These are phyloP conservation scores for Salpingus planirostris DNA, from an alignment of 2,888 invertebrate species.

Conservation along the genomic window DNA sequence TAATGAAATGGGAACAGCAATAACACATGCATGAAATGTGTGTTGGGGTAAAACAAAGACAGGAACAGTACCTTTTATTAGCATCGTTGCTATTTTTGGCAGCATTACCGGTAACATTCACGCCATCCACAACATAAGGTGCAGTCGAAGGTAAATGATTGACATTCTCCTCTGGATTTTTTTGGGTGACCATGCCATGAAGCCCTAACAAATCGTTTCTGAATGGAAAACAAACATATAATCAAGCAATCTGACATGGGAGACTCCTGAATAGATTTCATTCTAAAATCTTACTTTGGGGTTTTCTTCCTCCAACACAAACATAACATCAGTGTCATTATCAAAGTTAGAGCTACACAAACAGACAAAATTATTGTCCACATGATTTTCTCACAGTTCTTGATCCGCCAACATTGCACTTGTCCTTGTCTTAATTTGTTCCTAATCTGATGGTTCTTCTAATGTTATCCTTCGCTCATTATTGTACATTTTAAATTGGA, in stretches of 20 bases:
- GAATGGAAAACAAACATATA: slow-evolving; percentile 21
- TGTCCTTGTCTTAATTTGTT: background rate
- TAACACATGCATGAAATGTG: too few relatives aligned
- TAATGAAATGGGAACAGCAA: background rate
- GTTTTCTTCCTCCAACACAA: slow-evolving; percentile 38
- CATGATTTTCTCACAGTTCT: slow-evolving; percentile 4
- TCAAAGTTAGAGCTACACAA: slow-evolving; percentile 30
- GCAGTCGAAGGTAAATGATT: slow-evolving; percentile 41
- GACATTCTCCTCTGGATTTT: slow-evolving; percentile 57
- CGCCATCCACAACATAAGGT: slow-evolving; percentile 27
- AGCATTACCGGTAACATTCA: slow-evolving; percentile 21
- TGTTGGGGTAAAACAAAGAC: slow-evolving; percentile 1
- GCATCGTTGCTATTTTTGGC: slow-evolving; percentile 28
- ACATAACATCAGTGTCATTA: slow-evolving; percentile 34
- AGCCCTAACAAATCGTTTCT: slow-evolving; percentile 64
- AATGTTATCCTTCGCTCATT: too few relatives aligned
- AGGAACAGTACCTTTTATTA: slow-evolving; percentile 38
- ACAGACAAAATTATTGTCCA: slow-evolving; percentile 23
- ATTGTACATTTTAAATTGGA: too few relatives aligned
- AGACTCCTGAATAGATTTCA: slow-evolving; percentile 4
- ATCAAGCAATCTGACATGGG: slow-evolving; percentile 3
- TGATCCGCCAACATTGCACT: too few relatives aligned
- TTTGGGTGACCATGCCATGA: slow-evolving; percentile 63
- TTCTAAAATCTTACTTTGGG: slow-evolving; percentile 33
- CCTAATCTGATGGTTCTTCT: background rate